phyloP scores from a whole-genome alignment of 2,113 vertebrate species.

The Uropsilus gracilis region DNA sequence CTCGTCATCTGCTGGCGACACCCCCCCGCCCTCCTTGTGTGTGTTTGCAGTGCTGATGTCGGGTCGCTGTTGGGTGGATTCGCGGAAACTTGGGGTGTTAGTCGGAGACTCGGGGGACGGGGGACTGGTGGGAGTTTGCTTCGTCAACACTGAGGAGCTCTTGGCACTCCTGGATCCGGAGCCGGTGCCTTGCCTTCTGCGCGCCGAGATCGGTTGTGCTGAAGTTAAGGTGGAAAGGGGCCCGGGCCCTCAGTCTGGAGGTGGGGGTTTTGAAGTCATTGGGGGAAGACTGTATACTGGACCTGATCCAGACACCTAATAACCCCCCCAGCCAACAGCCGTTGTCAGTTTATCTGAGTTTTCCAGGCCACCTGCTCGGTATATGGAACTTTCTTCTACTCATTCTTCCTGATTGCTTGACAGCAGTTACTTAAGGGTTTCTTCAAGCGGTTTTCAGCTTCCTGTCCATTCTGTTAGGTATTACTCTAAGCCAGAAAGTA shows the following conservation, averaged over 20 bases:
- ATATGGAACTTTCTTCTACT: background rate
- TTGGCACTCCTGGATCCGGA: background rate
- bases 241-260: background rate
- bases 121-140: too few relatives aligned
- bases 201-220: background rate
- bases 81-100: background rate
- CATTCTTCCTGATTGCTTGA: background rate
- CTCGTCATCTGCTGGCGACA: background rate
- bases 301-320: background rate
- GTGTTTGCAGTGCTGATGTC: fast-evolving
- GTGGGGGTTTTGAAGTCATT: background rate
- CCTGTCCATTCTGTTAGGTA: background rate
- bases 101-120: too few relatives aligned
- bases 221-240: background rate
- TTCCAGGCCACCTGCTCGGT: background rate
- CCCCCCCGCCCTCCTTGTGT: fast-evolving
- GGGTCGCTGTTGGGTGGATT: background rate
- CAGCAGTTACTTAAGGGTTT: background rate
- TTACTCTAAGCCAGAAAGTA: background rate
- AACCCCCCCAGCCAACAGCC: background rate
- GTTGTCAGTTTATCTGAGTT: background rate
- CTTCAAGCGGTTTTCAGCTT: background rate
- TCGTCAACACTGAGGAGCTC: background rate
- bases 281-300: background rate
- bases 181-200: background rate